Conservation (phyloP, 2,113 vertebrate genomes). For the Labrus mixtus region DNA sequence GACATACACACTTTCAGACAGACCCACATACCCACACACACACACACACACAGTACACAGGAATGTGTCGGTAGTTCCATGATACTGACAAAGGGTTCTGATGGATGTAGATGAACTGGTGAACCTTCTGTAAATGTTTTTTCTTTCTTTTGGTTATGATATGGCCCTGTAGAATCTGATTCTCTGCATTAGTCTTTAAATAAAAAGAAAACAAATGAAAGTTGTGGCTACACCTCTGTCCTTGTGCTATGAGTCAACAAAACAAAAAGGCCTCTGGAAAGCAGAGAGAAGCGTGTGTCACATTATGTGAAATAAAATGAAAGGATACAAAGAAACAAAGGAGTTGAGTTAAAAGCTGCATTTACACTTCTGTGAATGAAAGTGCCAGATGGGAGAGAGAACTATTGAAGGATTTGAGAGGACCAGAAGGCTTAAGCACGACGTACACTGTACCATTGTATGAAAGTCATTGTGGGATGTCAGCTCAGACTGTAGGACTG, state of each 20-base stretch:
- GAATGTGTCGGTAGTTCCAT: conserved; percentile 60
- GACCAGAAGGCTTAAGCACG: no score
- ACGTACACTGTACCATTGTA: no score
- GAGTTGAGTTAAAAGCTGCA: no score
- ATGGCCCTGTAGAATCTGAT: conserved; percentile 85
- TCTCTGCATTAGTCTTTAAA: conserved; percentile 86
- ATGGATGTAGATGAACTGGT: conserved; percentile 68
- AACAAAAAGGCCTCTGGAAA: background rate
- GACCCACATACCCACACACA: conserved; percentile 48
- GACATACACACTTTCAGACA: conserved; percentile 47
- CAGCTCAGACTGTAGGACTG: no score
- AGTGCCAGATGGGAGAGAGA: no score
- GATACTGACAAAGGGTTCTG: conserved; percentile 61
- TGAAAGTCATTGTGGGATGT: no score
- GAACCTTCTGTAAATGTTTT: conserved; percentile 84
- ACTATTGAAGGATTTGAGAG: no score
- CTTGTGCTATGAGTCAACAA: conserved; percentile 27
- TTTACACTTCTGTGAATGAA: no score
- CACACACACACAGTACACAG: conserved; percentile 58
- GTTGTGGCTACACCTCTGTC: conserved; percentile 32
- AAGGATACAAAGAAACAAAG: no score
- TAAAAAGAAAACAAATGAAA: conserved; percentile 81
- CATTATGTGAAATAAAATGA: no score
- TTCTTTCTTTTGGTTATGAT: conserved; percentile 81
- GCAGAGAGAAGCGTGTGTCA: background rate